Conservation (phyloP, 2,113 vertebrate species). For the Gasterosteus aculeatus region DNA sequence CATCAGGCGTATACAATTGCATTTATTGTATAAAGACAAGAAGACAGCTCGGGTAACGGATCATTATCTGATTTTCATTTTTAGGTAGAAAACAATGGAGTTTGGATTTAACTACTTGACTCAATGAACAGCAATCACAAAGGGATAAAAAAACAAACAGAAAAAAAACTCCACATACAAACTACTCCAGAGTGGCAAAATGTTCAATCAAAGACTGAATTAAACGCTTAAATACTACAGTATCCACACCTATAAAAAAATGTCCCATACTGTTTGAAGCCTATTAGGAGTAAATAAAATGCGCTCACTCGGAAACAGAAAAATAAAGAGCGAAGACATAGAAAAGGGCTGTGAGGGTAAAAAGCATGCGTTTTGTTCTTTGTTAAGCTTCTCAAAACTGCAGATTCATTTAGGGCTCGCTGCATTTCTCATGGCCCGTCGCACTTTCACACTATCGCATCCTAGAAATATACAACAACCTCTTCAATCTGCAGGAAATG, state of each 20-base stretch:
- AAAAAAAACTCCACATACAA: slow-evolving; percentile 73
- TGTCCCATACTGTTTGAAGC: slow-evolving; percentile 42
- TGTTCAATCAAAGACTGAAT: slow-evolving; percentile 58
- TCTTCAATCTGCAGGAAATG: slow-evolving; percentile 48
- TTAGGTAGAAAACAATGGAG: slow-evolving; percentile 85
- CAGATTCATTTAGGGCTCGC: slow-evolving; percentile 33
- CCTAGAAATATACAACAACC: slow-evolving; percentile 55
- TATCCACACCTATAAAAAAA: slow-evolving; percentile 68
- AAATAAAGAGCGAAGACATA: slow-evolving; percentile 51
- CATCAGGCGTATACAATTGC: slow-evolving; percentile 67
- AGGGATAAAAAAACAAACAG: slow-evolving; percentile 65
- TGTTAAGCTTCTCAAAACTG: slow-evolving; percentile 56
- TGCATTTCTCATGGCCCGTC: slow-evolving; percentile 30
- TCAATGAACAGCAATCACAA: slow-evolving; percentile 75
- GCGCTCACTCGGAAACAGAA: slow-evolving; percentile 43
- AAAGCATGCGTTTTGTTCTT: slow-evolving; percentile 74
- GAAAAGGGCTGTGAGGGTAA: slow-evolving; percentile 42
- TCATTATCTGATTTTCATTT: slow-evolving; percentile 70
- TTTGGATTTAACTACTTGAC: slow-evolving; percentile 77
- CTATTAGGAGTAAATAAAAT: slow-evolving; percentile 62
- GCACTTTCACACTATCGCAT: slow-evolving; percentile 35
- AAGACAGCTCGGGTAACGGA: slow-evolving; percentile 51
- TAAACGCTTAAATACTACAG: slow-evolving; percentile 70
- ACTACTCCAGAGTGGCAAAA: slow-evolving; percentile 69
- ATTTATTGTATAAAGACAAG: slow-evolving; percentile 78